A percentile compares a stretch with the other conserved stretches of the same genome.
Conservation (phyloP, 2,113 vertebrate genomes). For the Meleagris gallopavo region DNA sequence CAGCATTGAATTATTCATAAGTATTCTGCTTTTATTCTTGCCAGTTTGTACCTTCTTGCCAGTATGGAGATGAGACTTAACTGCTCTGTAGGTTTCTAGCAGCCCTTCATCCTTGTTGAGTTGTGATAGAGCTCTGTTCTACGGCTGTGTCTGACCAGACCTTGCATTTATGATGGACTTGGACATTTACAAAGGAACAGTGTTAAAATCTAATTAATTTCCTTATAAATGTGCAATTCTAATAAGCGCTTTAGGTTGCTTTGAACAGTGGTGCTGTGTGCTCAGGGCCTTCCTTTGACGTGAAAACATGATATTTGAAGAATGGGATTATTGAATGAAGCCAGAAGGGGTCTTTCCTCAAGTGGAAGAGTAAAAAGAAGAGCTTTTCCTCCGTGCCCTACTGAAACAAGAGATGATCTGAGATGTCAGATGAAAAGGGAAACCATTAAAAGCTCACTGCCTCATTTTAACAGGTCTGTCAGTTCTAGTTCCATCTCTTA, state of each 20-base stretch:
- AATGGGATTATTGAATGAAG: constrained; percentile 2
- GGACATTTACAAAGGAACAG: neutral
- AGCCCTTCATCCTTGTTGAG: neutral
- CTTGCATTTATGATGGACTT: neutral
- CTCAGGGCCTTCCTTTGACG: neutral
- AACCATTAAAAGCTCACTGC: constrained; percentile 59
- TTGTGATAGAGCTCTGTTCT: neutral
- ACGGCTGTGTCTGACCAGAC: neutral
- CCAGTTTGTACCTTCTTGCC: neutral
- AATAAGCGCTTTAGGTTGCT: neutral
- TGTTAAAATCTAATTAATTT: neutral
- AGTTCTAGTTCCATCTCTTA: constrained; percentile 58
- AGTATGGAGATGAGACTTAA: neutral
- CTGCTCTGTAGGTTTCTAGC: neutral
- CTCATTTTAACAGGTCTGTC: constrained; percentile 66
- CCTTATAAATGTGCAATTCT: neutral
- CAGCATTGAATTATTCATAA: neutral
- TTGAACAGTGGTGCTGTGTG: neutral
- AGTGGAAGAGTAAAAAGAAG: constrained; percentile 22
- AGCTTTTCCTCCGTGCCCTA: constrained; percentile 52
- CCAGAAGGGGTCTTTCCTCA: constrained; percentile 34
- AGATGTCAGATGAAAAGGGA: constrained; percentile 67
- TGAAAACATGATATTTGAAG: constrained; percentile 22
- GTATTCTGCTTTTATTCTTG: neutral
- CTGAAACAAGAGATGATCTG: constrained; percentile 63